phyloP scores from a whole-genome alignment of 1,140 invertebrate genomes.

The Alviniconcha marisindica region DNA sequence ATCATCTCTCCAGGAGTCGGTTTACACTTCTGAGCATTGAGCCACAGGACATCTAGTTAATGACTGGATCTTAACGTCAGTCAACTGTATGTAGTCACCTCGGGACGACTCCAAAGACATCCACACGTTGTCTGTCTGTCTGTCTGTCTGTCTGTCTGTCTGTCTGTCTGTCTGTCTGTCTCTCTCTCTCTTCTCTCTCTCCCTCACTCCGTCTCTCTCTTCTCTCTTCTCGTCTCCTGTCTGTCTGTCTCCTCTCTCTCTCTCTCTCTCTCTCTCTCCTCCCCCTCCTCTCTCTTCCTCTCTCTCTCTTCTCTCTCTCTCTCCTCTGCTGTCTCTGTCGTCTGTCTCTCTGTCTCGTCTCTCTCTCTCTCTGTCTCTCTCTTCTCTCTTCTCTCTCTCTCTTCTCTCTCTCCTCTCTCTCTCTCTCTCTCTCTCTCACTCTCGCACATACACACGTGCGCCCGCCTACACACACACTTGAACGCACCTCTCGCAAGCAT shows the following conservation, averaged over 20 bases:
- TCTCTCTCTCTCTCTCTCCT: slow-evolving; percentile 28
- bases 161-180: slow-evolving; percentile 33
- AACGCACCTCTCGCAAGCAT: no score
- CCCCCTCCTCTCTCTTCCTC: slow-evolving; percentile 20
- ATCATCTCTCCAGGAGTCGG: no score
- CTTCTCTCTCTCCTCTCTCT: slow-evolving; percentile 19
- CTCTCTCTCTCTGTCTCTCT: slow-evolving; percentile 13
- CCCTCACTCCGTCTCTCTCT: slow-evolving; percentile 26
- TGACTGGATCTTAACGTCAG: no score
- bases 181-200: slow-evolving; percentile 22
- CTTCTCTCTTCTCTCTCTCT: slow-evolving; percentile 34
- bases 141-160: slow-evolving; percentile 20
- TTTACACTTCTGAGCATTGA: no score
- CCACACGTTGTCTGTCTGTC: slow-evolving; percentile 21
- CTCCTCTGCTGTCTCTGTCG: no score
- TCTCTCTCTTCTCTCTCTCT: slow-evolving; percentile 37
- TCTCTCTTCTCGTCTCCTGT: not conserved
- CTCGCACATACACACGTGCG: no score
- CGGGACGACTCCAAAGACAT: no score
- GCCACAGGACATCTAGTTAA: no score
- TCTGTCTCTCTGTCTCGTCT: not conserved
- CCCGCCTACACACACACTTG: no score
- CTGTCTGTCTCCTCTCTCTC: slow-evolving; percentile 21
- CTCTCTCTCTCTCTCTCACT: not conserved
- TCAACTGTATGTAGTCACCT: no score